Conservation (phyloP, 2,797 vertebrate genomes). For the Leptatherina wallacei region DNA sequence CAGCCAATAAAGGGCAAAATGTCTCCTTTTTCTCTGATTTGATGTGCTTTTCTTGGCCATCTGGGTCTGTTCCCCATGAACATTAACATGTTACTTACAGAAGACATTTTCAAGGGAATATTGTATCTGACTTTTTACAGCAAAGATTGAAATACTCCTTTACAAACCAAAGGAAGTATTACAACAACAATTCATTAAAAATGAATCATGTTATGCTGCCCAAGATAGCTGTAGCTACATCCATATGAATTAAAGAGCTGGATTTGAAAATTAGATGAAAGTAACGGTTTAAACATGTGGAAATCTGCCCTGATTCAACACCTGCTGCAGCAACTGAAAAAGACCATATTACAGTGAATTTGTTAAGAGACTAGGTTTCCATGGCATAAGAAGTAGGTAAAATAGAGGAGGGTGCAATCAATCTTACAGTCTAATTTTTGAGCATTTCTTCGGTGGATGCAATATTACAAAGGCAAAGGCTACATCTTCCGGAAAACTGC, state of each 20-base stretch:
- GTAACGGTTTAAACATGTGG: constrained; percentile 9
- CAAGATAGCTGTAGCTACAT: constrained; percentile 5
- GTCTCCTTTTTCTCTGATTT: constrained; percentile 7
- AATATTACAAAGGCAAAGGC: constrained; percentile 16
- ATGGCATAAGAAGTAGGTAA: constrained; percentile 1
- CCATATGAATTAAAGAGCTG: constrained; percentile 10
- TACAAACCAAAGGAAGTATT: not conserved
- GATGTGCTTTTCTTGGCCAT: constrained; percentile 14
- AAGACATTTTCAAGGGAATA: not conserved
- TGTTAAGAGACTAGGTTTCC: not conserved
- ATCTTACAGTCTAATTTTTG: constrained; percentile 22
- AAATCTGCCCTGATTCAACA: constrained; percentile 29
- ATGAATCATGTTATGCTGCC: not conserved
- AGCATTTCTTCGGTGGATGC: constrained; percentile 17
- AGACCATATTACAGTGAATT: constrained; percentile 6
- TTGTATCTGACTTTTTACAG: not conserved
- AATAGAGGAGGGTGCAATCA: constrained; percentile 18
- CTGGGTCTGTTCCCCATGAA: constrained; percentile 9
- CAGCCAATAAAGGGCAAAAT: constrained; percentile 10
- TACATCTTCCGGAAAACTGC: constrained; percentile 37
- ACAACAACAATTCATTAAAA: constrained; percentile 5
- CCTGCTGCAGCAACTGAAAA: constrained; percentile 34
- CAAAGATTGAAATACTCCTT: not conserved
- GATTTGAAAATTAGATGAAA: constrained; percentile 22
- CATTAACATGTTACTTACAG: constrained; percentile 2